Base-by-base conservation (phyloP, 2,888 invertebrate genomes). In the Tenthredo amoena region DNA sequence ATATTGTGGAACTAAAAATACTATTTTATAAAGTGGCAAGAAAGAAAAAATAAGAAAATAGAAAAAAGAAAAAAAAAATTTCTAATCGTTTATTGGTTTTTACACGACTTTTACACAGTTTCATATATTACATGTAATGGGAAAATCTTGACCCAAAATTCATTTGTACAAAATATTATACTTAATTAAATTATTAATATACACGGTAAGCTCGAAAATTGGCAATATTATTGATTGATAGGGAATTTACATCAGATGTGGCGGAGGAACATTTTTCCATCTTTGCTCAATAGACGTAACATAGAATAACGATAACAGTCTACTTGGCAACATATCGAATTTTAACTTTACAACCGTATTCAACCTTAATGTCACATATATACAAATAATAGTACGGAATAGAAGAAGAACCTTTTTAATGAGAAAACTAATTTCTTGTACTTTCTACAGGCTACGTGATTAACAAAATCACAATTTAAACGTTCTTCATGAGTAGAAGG, bases 41-140 rank as follows among this genome's bases (percentile, higher is more conserved):
- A 40, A 43, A 74, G 21, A 43, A 43, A n/a, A 15, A 3, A 37
- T n/a, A 55, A 55, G 7, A 12, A 65, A 62, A 26, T 21, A 62
- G 18, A 34, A 34, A 68, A 68, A 34, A 72, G 43, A 72, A 74
- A 74, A 43, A 43, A 43, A 43, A 40, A 21, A 58, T 47, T 43
- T 50, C 71, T 68, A 71, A 84, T 84, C 9, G 72, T 71, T 84
- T 71, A 84, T 85, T 79, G 68, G 34, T 79, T 85, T 85, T 85
- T 85, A 85, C 77, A 77, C 62, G 68, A 85, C 68, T 77, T 85
- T 79, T 85, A 65, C 65, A 85, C 77, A 47, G 85, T 79, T 85
- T 65, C 72, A 84, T 84, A 76, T n/a, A 15, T 68, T 62, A 71
- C 9, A 65, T 26, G 40, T n/a, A 71, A 84, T 21, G 37, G 40